Evolutionary conservation across 2,113 vertebrate species (phyloP), one percentile per base, ranked within the genome.

Genomic region (Calidris pygmaea): DNA sequence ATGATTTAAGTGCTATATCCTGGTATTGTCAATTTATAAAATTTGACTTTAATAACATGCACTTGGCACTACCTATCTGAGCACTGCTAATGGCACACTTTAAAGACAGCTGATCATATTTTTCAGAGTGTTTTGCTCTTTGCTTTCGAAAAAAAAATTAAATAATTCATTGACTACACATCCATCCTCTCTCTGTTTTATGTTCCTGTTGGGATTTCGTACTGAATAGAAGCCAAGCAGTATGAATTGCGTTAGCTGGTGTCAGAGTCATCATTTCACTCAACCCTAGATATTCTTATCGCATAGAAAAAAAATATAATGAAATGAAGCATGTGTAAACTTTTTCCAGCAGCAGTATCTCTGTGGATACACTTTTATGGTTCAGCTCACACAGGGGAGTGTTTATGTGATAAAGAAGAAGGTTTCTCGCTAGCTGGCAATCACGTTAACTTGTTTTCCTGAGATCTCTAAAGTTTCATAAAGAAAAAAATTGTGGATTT

Each of bases 381-480:
- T 83, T 87, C 67, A 91, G 12, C n/a, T 95, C 37, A 53, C 78
- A 74, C 58, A 95, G 68, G 77, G 26, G 43, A 80, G 53, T n/a
- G 30, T 52, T 95, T 79, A 85, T 85, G n/a, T 53, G 50, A 86
- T 62, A 78, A 92, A 96, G 53, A 27, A 63, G 60, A 66, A 90
- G 58, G 56, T 68, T 95, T 84, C 87, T 95, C 84, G 56, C 72
- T 93, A 84, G 53, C 35, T 60, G 74, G 37, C 56, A 95, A 76
- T 75, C 80, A 45, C 19, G n/a, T 73, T 65, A 71, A 89, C 76
- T 22, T 87, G 74, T 93, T 96, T 95, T 93, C 58, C 84, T 89
- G 78, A 82, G 47, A 73, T 76, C 58, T 89, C 75, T 77, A 1
- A 96, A 89, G 73, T 85, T 97, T 88, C 89, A 86, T 91, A 78